A percentile compares a stretch with the other conserved stretches of the same genome.
Conservation (phyloP, 1,140 invertebrate genomes). For the Ylistrum balloti region DNA sequence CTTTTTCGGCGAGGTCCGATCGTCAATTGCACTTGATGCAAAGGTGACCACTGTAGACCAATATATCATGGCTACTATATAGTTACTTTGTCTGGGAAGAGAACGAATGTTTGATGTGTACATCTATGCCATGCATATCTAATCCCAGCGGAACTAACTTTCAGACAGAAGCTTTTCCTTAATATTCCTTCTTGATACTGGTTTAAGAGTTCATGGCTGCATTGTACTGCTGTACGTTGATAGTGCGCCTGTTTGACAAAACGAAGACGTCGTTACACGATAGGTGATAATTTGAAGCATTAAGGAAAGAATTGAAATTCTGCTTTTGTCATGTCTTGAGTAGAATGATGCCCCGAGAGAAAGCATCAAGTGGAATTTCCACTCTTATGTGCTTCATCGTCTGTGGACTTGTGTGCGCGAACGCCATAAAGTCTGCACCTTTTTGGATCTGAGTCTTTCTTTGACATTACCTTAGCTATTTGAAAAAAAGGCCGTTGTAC, state of each 20-base stretch:
- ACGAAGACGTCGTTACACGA: not conserved
- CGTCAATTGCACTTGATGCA: conserved; percentile 17
- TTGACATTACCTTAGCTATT: not conserved
- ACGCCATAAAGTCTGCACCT: not conserved
- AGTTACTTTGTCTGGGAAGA: not conserved
- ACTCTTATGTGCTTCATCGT: not conserved
- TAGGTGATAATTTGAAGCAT: conserved; percentile 1
- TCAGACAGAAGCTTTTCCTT: not conserved
- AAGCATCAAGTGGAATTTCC: not conserved
- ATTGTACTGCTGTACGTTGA: not conserved
- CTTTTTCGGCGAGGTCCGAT: not conserved
- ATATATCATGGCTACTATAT: not conserved
- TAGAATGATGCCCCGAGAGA: not conserved
- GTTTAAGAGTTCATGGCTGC: not conserved
- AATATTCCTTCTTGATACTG: not conserved
- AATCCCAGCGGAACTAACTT: not conserved
- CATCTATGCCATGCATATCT: not conserved
- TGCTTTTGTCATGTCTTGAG: not conserved
- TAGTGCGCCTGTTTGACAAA: not conserved
- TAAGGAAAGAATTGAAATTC: conserved; percentile 35
- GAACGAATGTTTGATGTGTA: not conserved
- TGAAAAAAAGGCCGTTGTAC: not conserved
- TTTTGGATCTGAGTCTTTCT: not conserved
- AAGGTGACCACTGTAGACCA: not conserved
- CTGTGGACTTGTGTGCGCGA: not conserved